Base-by-base conservation (phyloP, 2,888 invertebrate species). In the Caenorhabditis wallacei region DNA sequence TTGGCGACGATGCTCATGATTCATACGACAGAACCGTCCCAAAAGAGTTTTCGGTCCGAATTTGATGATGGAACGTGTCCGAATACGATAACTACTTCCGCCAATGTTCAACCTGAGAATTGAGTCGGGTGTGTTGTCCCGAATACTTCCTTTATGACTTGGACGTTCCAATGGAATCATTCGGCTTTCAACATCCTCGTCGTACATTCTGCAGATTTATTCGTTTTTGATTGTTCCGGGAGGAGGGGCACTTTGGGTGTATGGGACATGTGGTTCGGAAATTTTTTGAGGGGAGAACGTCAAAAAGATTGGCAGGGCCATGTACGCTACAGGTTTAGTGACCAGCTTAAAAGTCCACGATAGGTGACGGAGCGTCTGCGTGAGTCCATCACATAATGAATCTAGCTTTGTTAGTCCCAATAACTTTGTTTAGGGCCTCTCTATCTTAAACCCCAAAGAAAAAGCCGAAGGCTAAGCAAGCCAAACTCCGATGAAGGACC, bases 81-180 rank as follows among this genome's bases (percentile, higher is more conserved):
- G 84, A 56, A 91, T 90, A 1, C 91, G 86, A 68, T 91, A 91
- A 37, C 87, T 85, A 57, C 87, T 87, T 48, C 91, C 91, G 13
- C 91, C 91, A 63, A 91, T 91, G 81, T 89, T 91, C 69, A 91
- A 78, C 51, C 90, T 79, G n/a, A 91, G 85, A 35, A 91, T 91
- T 16, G 88, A 80, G 80, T 90, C 91, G 80, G 89, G 84, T 16
- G 76, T 68, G 37, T 61, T 78, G 35, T 87, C 85, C 26, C 85
- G 76, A 35, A 87, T 75, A 40, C 82, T 82, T 26, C 82, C 84
- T 68, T 87, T 87, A 72, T 87, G 87, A 56, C 81, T 81, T 8
- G 72, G 71, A 46, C 85, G 69, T 46, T 90, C 90, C 30, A 87
- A 51, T 11, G 85, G 87, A 24, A 81, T 75, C 84, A 87, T 75